Evolutionary conservation across 2,797 vertebrate species (phyloP).

Genomic region (Thamnophis elegans): DNA sequence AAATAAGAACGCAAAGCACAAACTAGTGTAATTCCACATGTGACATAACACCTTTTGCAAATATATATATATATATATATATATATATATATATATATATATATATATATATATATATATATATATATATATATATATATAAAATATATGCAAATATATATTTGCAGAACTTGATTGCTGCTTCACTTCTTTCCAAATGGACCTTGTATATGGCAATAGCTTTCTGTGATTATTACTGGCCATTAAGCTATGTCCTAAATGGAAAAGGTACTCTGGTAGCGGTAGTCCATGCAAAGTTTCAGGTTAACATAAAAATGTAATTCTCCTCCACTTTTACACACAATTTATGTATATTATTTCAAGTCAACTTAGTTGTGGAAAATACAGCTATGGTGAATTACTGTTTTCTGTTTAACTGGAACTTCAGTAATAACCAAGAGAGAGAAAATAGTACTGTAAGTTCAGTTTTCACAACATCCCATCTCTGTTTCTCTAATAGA

Average conservation of each 20-base stretch:
- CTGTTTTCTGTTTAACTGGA: neutral
- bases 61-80: no score
- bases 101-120: no score
- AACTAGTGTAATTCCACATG: neutral
- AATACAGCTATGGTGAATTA: neutral
- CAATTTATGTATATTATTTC: neutral
- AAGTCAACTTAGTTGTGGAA: neutral
- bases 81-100: no score
- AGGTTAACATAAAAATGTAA: neutral
- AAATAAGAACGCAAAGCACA: neutral
- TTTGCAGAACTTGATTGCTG: neutral
- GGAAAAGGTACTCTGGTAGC: neutral
- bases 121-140: no score
- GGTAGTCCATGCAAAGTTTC: neutral
- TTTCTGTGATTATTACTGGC: neutral
- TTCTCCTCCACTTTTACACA: neutral
- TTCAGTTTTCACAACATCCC: neutral
- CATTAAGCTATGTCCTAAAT: neutral
- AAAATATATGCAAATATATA: no score
- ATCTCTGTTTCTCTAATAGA: neutral
- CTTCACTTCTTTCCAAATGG: neutral
- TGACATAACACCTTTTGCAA: neutral
- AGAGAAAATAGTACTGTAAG: neutral
- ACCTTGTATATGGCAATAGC: neutral
- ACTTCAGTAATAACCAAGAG: neutral